Conservation (phyloP, 64 coral and sea anemone genomes). For the Exaiptasia diaphana region DNA sequence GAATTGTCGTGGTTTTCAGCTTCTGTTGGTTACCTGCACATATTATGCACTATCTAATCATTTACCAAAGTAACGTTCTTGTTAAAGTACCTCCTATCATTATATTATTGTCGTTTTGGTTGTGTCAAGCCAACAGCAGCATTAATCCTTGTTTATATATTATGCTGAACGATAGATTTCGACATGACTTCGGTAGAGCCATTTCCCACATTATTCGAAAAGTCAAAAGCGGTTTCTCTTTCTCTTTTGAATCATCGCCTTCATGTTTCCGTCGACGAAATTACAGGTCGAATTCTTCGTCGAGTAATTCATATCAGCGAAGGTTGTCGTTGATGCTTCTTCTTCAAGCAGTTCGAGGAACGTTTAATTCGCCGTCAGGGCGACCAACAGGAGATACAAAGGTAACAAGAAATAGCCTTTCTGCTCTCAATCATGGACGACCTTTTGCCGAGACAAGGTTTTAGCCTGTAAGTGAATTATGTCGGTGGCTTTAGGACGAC, state of each 20-base stretch:
- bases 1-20: not conserved
- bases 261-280: not conserved
- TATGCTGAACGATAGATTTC: not conserved
- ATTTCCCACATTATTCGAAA: not conserved
- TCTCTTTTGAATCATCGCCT: not conserved
- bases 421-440: not conserved
- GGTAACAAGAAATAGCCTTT: not conserved
- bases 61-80: not conserved
- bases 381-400: not conserved
- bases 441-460: not conserved
- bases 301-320: not conserved
- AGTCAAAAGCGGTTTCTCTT: not conserved
- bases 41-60: not conserved
- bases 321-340: slow-evolving; percentile 11
- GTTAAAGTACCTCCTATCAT: not conserved
- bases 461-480: no score
- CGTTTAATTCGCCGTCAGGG: not conserved
- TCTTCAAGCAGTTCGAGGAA: not conserved
- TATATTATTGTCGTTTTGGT: not conserved
- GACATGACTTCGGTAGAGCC: not conserved
- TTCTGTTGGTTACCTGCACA: not conserved
- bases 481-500: no score
- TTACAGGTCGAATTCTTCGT: not conserved
- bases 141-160: slow-evolving; percentile 12
- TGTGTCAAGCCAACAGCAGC: slow-evolving; percentile 16